Evolutionary conservation across 1,140 invertebrate genomes (phyloP), one percentile per base, ranked within the genome.

Genomic region (Philotrypesis tridentata): DNA sequence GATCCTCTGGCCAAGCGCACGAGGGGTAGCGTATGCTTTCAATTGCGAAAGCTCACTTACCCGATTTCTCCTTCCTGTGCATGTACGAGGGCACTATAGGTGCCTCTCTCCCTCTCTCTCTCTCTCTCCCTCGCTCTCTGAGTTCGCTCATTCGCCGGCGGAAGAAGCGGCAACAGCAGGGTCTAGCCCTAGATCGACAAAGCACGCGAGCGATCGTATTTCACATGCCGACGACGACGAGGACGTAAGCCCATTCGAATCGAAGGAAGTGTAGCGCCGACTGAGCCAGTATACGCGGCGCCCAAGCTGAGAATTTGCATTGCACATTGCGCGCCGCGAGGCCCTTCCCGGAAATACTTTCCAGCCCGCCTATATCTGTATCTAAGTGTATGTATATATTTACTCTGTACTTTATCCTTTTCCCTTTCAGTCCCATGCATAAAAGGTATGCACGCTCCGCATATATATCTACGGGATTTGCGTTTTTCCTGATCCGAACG

Each of bases 151-250:
- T 11, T 65, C 68, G 43, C 23, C 40, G 27, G 11, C 67, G 71
- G 33, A 55, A 73, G 31, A 29, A 73, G 5, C 29, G 61, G 25
- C 17, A 48, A 25, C 27, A 55, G 29, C 48, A 48, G 60, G 21
- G 14, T 60, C 31, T 40, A 60, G 43, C 76, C 83, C 82, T 85
- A 86, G 77, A 85, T 85, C 81, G 77, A 82, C 76, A 80, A 84
- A 83, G 82, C 85, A 87, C 85, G 86, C 86, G 80, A 86, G 85
- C 84, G 73, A 80, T 85, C 85, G 84, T 85, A 86, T 86, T 85
- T 84, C 83, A 85, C 82, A 76, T 80, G 29, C 23, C 27, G 60
- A 8, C 27, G 8, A 14, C 7, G 17, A 14, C 25, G 21, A 48
- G 40, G 71, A 43, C 71, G 55, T 25, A 68, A 81, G 63, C 63